phyloP scores from a whole-genome alignment of 2,888 invertebrate species.

The Miltochrista miniata region DNA sequence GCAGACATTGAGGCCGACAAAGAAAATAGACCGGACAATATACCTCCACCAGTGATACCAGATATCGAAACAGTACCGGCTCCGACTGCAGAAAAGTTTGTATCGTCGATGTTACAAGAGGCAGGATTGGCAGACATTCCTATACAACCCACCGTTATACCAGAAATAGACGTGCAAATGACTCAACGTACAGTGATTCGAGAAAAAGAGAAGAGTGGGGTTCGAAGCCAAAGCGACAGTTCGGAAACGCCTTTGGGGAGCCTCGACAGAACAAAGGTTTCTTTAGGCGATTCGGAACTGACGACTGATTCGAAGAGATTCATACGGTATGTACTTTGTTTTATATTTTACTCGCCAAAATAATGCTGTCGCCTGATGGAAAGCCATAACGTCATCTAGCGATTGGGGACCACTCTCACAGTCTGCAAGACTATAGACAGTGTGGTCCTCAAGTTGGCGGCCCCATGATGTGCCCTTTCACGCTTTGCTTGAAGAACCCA shows the following conservation, averaged over 20 bases:
- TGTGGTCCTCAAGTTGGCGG: too few species aligned
- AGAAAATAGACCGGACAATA: constrained; percentile 56
- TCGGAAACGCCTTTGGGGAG: constrained; percentile 70
- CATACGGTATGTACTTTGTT: constrained; percentile 55
- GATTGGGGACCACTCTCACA: too few species aligned
- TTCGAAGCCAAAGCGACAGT: constrained; percentile 39
- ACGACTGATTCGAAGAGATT: constrained; percentile 64
- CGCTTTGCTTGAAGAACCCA: too few species aligned
- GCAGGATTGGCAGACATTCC: constrained; percentile 57
- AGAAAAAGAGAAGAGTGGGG: constrained; percentile 11
- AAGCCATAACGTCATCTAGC: too few species aligned
- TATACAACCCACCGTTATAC: constrained; percentile 3
- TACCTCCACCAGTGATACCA: constrained; percentile 8
- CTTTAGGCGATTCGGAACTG: constrained; percentile 65
- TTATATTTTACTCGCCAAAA: too few species aligned
- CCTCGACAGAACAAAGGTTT: constrained; percentile 71
- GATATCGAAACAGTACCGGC: neutral
- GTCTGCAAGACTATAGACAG: too few species aligned
- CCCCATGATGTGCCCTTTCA: too few species aligned
- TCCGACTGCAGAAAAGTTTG: constrained; percentile 33
- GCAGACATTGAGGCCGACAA: constrained; percentile 46
- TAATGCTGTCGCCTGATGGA: too few species aligned
- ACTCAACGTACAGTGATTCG: constrained; percentile 13
- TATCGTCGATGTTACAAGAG: constrained; percentile 53
- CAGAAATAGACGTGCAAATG: constrained; percentile 8